Base-by-base conservation (phyloP, 2,888 invertebrate genomes). In the Diarsia dahlii region DNA sequence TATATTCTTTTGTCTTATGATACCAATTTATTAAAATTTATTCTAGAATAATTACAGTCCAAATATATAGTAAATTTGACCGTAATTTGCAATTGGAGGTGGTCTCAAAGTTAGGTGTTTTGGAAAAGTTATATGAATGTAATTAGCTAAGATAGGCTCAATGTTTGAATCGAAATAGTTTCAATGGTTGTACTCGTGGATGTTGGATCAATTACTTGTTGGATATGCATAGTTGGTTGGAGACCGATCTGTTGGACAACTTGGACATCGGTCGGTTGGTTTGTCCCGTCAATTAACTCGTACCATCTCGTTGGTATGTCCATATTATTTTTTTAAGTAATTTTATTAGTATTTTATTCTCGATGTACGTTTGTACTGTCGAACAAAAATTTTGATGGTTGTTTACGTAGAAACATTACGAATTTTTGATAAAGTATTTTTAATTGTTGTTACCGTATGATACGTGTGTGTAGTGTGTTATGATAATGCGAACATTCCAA, bases 401-500 rank as follows among this genome's bases (percentile, higher is more conserved):
- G 92, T 92, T 92, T 91, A 91, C 73, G 78, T 88, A 89, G 69
- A 74, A 87, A 90, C 89, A 87, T 89, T 87, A 92, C 90, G 90
- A 92, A 91, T 91, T 92, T 90, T 91, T 92, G 90, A 92, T 92
- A 92, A 89, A 90, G 85, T 91, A 89, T 91, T 92, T 94, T 94
- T 92, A 90, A 95, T 93, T 91, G 94, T 95, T 95, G 95, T 96
- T 96, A 95, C 95, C 94, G 89, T 92, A 89, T 89, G 91, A 90
- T 89, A 89, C 90, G 90, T 90, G 91, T 91, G 91, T 90, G 92
- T 91, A 85, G 89, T 85, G 88, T 90, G 89, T 89, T 90, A 92
- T 92, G 88, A 91, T 89, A 90, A 91, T 91, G 89, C 81, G 90
- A 92, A 94, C 95, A 95, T 95, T 95, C 94, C 94, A 88, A 90